Conservation (phyloP, 2,113 vertebrate species). For the Albula glossodonta region DNA sequence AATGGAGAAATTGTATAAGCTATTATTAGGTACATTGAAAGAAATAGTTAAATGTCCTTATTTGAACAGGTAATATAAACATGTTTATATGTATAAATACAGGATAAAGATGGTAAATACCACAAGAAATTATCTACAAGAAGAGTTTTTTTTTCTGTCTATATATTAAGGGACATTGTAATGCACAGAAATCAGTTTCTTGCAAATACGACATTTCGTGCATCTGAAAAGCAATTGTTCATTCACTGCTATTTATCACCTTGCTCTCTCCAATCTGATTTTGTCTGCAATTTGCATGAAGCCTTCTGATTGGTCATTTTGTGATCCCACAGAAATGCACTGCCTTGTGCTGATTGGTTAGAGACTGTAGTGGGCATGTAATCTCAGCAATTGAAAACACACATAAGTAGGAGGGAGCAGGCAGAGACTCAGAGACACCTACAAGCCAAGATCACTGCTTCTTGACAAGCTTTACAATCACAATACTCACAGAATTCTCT, state of each 20-base stretch:
- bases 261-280: slow-evolving; percentile 10
- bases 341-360: slow-evolving; percentile 57
- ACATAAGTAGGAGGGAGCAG: slow-evolving; percentile 54
- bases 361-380: slow-evolving; percentile 30
- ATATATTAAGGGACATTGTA: neutral
- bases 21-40: neutral
- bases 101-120: neutral
- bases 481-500: neutral
- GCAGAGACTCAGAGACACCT: slow-evolving; percentile 33
- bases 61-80: neutral
- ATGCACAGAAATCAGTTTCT: slow-evolving; percentile 30
- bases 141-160: neutral
- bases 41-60: too few species aligned
- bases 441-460: neutral
- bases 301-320: slow-evolving; percentile 52
- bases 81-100: neutral
- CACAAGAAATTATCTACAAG: neutral
- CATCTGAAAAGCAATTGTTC: slow-evolving; percentile 24
- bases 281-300: slow-evolving; percentile 51
- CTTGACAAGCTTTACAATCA: neutral
- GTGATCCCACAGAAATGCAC: slow-evolving; percentile 37
- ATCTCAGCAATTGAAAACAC: slow-evolving; percentile 48
- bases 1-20: neutral
- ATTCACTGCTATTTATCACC: slow-evolving; percentile 34
- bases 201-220: slow-evolving; percentile 23